A percentile compares a stretch with the other conserved stretches of the same genome.
Evolutionary conservation across 2,888 invertebrate genomes (phyloP).

Genomic region (Sphinx pinastri): DNA sequence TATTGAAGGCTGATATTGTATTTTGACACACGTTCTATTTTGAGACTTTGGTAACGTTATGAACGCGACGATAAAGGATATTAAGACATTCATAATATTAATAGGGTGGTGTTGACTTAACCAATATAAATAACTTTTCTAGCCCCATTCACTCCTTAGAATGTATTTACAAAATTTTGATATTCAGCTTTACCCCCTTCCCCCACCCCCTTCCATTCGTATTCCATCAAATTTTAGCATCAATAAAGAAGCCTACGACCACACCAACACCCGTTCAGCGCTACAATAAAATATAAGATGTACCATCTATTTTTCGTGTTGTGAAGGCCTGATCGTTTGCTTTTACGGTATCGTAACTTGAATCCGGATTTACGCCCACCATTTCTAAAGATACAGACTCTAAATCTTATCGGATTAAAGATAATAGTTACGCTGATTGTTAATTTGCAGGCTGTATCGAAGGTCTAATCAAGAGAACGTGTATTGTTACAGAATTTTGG

Average conservation of each 20-base stretch:
- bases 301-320: slow-evolving; percentile 14
- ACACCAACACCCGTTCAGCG: slow-evolving; percentile 11
- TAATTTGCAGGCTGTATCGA: neutral
- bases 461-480: neutral
- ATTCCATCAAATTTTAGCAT: slow-evolving; percentile 10
- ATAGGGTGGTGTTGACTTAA: too few species aligned
- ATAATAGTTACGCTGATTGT: slow-evolving; percentile 4
- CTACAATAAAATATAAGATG: slow-evolving; percentile 9
- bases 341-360: slow-evolving; percentile 27
- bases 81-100: too few species aligned
- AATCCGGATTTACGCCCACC: slow-evolving; percentile 23
- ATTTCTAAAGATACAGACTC: slow-evolving; percentile 13
- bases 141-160: too few species aligned
- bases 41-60: too few species aligned
- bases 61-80: too few species aligned
- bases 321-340: slow-evolving; percentile 11
- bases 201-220: too few species aligned
- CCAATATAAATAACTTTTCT: too few species aligned
- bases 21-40: too few species aligned
- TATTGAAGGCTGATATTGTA: too few species aligned
- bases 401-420: slow-evolving; percentile 6
- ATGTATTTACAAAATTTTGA: too few species aligned
- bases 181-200: neutral
- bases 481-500: neutral
- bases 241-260: slow-evolving; percentile 6